These are phyloP conservation scores for Vombatus ursinus DNA, from an alignment of 2,113 vertebrate genomes.

Conservation along the genomic window DNA sequence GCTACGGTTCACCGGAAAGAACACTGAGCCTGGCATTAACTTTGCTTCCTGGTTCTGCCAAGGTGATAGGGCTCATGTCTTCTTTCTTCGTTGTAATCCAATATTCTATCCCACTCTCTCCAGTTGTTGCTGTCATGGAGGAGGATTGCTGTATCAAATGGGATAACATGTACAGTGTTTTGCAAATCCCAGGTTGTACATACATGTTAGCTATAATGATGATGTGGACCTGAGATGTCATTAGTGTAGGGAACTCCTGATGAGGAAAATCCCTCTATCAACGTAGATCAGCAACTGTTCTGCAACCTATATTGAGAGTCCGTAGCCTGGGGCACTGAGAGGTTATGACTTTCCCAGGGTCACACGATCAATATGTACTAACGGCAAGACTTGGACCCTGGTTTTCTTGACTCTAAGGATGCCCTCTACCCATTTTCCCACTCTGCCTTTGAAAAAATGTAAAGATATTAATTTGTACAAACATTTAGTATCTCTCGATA, in stretches of 20 bases:
- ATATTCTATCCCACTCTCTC: not conserved
- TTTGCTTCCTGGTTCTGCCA: not conserved
- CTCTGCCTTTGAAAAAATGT: not conserved
- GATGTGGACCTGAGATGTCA: too few relatives aligned
- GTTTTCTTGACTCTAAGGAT: not conserved
- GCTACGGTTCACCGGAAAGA: too few relatives aligned
- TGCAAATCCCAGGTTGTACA: not conserved
- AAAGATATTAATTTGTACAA: not conserved
- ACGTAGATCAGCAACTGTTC: too few relatives aligned
- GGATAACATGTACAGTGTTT: not conserved
- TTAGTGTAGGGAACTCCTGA: too few relatives aligned
- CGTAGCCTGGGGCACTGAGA: too few relatives aligned
- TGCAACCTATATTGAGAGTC: too few relatives aligned
- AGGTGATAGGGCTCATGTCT: too few relatives aligned
- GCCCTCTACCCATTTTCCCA: not conserved
- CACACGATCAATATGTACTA: not conserved
- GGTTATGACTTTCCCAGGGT: not conserved
- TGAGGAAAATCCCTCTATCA: too few relatives aligned
- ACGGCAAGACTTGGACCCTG: not conserved
- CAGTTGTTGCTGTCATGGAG: not conserved
- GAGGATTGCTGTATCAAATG: not conserved
- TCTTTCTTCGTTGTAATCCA: not conserved
- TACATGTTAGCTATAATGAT: not conserved
- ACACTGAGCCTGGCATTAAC: not conserved
- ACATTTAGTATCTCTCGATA: not conserved